Evolutionary conservation across 2,113 vertebrate genomes (phyloP).

Genomic region (Thermophis baileyi): DNA sequence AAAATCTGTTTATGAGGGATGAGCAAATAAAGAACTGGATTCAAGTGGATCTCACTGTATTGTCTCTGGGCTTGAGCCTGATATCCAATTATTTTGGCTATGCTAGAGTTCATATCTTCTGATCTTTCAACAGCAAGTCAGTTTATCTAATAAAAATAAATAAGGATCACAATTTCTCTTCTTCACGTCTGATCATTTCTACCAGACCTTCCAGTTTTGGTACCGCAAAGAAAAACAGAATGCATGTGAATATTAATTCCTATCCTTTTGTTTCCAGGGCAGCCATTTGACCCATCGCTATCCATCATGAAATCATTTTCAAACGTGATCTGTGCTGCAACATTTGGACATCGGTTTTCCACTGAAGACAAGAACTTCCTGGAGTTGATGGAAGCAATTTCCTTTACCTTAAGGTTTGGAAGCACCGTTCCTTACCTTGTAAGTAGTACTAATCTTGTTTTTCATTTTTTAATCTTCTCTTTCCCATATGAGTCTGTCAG

Average conservation of each 20-base stretch:
- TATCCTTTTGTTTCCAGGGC: constrained; percentile 21
- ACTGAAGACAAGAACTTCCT: constrained; percentile 57
- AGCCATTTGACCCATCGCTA: constrained; percentile 54
- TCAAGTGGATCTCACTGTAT: too few relatives aligned
- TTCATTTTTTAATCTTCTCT: neutral
- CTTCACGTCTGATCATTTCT: too few relatives aligned
- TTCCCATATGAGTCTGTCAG: neutral
- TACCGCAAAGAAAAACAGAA: neutral
- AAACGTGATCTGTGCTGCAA: constrained; percentile 57
- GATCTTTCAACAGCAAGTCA: too few relatives aligned
- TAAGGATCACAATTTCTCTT: too few relatives aligned
- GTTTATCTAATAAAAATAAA: too few relatives aligned
- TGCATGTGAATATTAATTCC: neutral
- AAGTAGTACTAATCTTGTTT: constrained; percentile 10
- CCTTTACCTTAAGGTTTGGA: constrained; percentile 24
- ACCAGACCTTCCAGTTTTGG: neutral
- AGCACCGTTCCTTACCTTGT: constrained; percentile 44
- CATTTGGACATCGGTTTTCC: constrained; percentile 56
- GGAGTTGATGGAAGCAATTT: constrained; percentile 54
- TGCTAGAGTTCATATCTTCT: too few relatives aligned
- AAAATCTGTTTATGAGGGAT: too few relatives aligned
- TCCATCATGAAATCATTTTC: constrained; percentile 43
- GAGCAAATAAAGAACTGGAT: too few relatives aligned
- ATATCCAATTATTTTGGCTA: too few relatives aligned
- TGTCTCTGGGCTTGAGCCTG: too few relatives aligned